Conservation (phyloP, 2,113 vertebrate species). For the Istiophorus platypterus region DNA sequence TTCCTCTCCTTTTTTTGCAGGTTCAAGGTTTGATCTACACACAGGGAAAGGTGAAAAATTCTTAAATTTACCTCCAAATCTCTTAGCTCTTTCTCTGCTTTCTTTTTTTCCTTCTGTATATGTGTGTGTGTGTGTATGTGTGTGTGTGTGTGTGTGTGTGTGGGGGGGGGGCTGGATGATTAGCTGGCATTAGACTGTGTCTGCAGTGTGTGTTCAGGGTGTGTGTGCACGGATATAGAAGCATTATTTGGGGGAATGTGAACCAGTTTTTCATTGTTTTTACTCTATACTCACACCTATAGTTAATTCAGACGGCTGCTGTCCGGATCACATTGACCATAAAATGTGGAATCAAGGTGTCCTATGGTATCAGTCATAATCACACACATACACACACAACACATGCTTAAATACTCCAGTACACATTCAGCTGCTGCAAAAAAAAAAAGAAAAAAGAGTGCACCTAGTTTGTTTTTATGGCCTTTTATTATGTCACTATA, state of each 20-base stretch:
- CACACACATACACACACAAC: conserved; percentile 26
- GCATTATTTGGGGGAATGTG: conserved; percentile 40
- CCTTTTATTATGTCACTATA: background rate
- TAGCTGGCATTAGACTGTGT: conserved; percentile 36
- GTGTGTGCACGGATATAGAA: conserved; percentile 27
- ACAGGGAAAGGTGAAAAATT: conserved; percentile 75
- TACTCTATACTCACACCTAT: background rate
- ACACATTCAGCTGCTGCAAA: conserved; percentile 37
- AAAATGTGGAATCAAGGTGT: conserved; percentile 50
- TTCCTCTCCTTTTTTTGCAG: conserved; percentile 46
- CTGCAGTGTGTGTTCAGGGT: conserved; percentile 29
- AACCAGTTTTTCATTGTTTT: conserved; percentile 21
- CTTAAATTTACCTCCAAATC: background rate
- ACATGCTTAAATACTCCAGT: conserved; percentile 3
- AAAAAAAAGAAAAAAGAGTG: background rate
- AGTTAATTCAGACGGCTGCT: conserved; percentile 13
- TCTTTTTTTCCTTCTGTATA: conserved; percentile 13
- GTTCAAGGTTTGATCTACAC: conserved; percentile 75
- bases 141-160: too few species aligned
- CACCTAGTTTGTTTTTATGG: conserved; percentile 1
- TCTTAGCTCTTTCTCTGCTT: conserved; percentile 13
- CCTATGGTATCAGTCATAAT: conserved; percentile 44
- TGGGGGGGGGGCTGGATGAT: conserved; percentile 11
- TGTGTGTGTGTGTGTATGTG: too few species aligned
- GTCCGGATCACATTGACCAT: conserved; percentile 44